phyloP scores from a whole-genome alignment of 2,113 vertebrate genomes.

The Grallaria varia region DNA sequence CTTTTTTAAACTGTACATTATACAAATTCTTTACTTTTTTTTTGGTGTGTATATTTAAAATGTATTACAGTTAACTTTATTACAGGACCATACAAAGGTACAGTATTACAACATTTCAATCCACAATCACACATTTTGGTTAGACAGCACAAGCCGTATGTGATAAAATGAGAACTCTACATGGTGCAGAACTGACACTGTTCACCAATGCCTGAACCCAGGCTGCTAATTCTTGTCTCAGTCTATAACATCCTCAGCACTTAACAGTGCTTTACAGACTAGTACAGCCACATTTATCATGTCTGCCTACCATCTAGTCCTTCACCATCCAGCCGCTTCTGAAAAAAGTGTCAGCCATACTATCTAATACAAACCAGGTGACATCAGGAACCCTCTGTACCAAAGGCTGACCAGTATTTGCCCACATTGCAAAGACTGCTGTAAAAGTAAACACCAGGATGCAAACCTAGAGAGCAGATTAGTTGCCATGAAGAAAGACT shows the following conservation, averaged over 20 bases:
- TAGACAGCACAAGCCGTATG: neutral
- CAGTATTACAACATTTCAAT: conserved; percentile 18
- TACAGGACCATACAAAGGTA: conserved; percentile 24
- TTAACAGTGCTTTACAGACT: conserved; percentile 44
- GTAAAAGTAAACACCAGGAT: neutral
- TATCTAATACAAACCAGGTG: neutral
- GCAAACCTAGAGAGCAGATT: neutral
- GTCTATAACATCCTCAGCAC: conserved; percentile 17
- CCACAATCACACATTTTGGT: neutral
- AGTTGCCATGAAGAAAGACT: neutral
- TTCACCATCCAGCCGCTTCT: neutral
- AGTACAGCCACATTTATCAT: neutral
- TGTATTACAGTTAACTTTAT: conserved; percentile 27
- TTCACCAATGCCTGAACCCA: neutral
- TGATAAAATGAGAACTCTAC: neutral
- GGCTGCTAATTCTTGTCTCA: neutral
- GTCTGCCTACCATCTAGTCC: neutral
- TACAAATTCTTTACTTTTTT: neutral
- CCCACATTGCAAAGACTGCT: neutral
- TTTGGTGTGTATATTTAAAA: neutral
- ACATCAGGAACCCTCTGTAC: neutral
- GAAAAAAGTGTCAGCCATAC: neutral
- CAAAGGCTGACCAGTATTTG: neutral
- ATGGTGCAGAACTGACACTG: neutral
- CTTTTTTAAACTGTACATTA: neutral